These are phyloP conservation scores for Busseola fusca DNA, from an alignment of 2,888 invertebrate genomes.

Conservation along the genomic window DNA sequence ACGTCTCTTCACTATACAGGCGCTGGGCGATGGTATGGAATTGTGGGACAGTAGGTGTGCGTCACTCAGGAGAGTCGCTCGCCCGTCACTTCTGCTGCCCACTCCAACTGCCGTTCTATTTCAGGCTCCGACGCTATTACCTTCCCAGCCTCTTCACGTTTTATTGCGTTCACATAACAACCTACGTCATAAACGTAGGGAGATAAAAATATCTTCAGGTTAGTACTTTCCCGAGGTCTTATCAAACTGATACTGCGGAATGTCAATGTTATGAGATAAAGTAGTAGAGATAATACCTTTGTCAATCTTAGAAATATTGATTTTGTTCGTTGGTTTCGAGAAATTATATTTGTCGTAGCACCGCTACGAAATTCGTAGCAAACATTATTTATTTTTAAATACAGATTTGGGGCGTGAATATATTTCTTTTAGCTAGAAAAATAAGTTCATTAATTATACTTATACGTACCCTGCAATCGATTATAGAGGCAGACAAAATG, in stretches of 20 bases:
- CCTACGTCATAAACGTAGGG: slow-evolving; percentile 35
- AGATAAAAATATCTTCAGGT: slow-evolving; percentile 29
- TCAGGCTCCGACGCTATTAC: slow-evolving; percentile 38
- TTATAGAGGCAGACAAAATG: not conserved
- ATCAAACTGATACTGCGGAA: slow-evolving; percentile 36
- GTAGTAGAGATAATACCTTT: slow-evolving; percentile 1
- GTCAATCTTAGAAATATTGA: slow-evolving; percentile 8
- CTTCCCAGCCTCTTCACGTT: slow-evolving; percentile 37
- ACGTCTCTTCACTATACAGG: slow-evolving; percentile 41
- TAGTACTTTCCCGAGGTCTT: slow-evolving; percentile 36
- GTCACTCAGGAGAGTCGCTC: slow-evolving; percentile 49
- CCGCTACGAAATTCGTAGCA: slow-evolving; percentile 22
- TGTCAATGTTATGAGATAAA: slow-evolving; percentile 51
- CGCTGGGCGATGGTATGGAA: slow-evolving; percentile 12
- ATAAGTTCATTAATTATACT: not conserved
- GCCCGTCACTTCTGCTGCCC: slow-evolving; percentile 28
- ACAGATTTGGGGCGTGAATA: too few species aligned
- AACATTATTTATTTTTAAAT: not conserved
- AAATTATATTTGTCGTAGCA: slow-evolving; percentile 26
- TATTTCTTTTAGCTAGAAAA: not conserved
- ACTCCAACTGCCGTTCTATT: slow-evolving; percentile 55
- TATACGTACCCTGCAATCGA: not conserved
- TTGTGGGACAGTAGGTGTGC: slow-evolving; percentile 39
- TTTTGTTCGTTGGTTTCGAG: not conserved
- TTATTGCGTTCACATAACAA: slow-evolving; percentile 49